Evolutionary conservation across 2,888 invertebrate genomes (phyloP).

Genomic region (Campaea margaritaria): DNA sequence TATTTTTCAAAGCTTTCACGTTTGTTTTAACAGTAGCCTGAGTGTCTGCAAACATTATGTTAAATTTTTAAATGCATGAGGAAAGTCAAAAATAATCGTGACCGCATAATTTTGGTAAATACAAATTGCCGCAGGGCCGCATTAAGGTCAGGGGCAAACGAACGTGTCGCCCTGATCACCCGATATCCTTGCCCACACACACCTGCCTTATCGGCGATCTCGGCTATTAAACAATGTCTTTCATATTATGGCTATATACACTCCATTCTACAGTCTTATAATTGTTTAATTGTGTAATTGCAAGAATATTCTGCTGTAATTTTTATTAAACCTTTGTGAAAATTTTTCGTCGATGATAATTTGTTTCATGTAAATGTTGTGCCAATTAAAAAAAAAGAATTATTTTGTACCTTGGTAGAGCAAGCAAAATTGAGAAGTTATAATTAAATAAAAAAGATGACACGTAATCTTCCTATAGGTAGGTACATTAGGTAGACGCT

Average conservation of each 20-base stretch:
- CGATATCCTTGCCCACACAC: conserved; percentile 30
- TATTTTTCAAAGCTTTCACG: too few species aligned
- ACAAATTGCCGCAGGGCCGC: conserved; percentile 35
- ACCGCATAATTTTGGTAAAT: conserved; percentile 32
- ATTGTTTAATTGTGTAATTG: background rate
- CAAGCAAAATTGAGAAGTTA: too few species aligned
- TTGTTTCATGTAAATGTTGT: too few species aligned
- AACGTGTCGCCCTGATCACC: conserved; percentile 26
- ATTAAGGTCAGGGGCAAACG: conserved; percentile 39
- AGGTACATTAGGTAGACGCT: too few species aligned
- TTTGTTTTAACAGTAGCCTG: too few species aligned
- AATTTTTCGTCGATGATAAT: too few species aligned
- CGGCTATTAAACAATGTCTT: conserved; percentile 16
- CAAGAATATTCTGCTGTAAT: background rate
- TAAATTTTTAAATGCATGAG: conserved; percentile 15
- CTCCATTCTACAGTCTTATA: background rate
- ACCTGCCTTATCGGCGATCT: conserved; percentile 30
- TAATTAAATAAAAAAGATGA: too few species aligned
- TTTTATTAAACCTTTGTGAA: too few species aligned
- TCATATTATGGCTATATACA: conserved; percentile 10
- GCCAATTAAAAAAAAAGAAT: too few species aligned
- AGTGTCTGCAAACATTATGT: background rate
- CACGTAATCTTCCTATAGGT: too few species aligned
- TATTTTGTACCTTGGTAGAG: too few species aligned
- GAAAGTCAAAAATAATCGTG: conserved; percentile 26